Evolutionary conservation across 1,140 invertebrate genomes (phyloP).

Genomic region (Drosophila kurseongensis): DNA sequence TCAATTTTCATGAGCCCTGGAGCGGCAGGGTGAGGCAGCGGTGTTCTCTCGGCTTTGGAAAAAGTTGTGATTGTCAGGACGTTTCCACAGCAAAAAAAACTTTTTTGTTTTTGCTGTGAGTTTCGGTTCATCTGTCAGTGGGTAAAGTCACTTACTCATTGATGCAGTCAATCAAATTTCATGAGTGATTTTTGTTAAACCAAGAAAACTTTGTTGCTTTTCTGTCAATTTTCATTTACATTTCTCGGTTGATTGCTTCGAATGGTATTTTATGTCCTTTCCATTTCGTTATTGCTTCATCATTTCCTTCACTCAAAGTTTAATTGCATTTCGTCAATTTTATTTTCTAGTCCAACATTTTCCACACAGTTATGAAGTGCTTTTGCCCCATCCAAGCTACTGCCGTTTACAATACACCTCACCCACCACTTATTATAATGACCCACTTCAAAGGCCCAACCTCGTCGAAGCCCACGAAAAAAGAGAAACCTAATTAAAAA

Average conservation of each 20-base stretch:
- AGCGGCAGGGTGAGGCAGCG: background rate
- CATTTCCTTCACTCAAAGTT: conserved; percentile 38
- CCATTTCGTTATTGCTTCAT: conserved; percentile 14
- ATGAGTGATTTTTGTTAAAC: conserved; percentile 73
- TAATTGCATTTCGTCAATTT: conserved; percentile 50
- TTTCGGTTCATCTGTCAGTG: conserved; percentile 55
- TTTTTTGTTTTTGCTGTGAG: conserved; percentile 47
- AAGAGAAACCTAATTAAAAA: conserved; percentile 74
- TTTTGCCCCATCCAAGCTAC: conserved; percentile 5
- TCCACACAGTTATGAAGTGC: conserved; percentile 64
- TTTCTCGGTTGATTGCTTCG: conserved; percentile 60
- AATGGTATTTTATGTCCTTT: conserved; percentile 24
- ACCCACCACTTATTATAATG: conserved; percentile 18
- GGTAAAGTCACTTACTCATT: conserved; percentile 72
- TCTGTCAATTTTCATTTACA: conserved; percentile 79
- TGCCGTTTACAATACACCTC: background rate
- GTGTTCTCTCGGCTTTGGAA: conserved; percentile 6
- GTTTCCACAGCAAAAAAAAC: conserved; percentile 69
- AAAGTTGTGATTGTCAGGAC: conserved; percentile 57
- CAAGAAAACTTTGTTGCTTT: conserved; percentile 56
- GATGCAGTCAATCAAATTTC: conserved; percentile 81
- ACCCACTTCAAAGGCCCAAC: conserved; percentile 55
- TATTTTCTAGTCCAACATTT: conserved; percentile 36
- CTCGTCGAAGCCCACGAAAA: conserved; percentile 3
- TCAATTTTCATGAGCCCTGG: conserved; percentile 74